Percentiles rank a stretch among this genome's conserved stretches.
phyloP scores from a whole-genome alignment of 2,888 invertebrate genomes.

The Troides oblongomaculatus region DNA sequence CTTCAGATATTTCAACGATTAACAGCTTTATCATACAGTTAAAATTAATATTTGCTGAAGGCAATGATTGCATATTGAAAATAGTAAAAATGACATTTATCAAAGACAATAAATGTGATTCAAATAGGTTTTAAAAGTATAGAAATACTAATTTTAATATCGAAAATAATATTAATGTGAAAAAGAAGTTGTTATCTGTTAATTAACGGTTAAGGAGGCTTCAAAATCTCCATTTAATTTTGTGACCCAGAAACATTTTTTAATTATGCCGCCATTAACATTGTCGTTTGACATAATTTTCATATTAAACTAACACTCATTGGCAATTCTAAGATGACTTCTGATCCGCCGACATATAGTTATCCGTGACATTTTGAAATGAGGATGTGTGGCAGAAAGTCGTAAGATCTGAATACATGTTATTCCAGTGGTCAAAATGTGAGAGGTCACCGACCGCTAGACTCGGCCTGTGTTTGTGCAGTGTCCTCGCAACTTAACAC shows the following conservation, averaged over 20 bases:
- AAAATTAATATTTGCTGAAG: too few relatives aligned
- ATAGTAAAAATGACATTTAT: too few relatives aligned
- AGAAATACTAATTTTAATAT: too few relatives aligned
- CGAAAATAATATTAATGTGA: too few relatives aligned
- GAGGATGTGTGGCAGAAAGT: constrained; percentile 33
- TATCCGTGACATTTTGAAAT: constrained; percentile 31
- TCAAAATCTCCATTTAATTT: too few relatives aligned
- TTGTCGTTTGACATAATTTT: constrained; percentile 8
- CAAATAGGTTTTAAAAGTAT: too few relatives aligned
- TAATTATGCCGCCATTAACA: constrained; percentile 16
- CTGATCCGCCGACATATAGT: constrained; percentile 25
- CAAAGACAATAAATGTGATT: too few relatives aligned
- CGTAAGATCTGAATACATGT: constrained; percentile 39
- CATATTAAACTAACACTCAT: constrained; percentile 14
- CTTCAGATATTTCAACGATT: too few relatives aligned
- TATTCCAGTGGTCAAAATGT: constrained; percentile 47
- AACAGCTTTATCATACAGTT: too few relatives aligned
- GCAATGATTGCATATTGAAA: too few relatives aligned
- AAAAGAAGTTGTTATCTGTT: too few relatives aligned
- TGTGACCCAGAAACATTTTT: background rate
- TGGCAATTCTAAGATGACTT: constrained; percentile 26
- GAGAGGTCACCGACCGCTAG: constrained; percentile 55
- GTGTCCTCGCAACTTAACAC: constrained; percentile 47
- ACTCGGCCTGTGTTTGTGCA: constrained; percentile 36
- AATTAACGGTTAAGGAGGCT: too few relatives aligned